Evolutionary conservation across 1,140 invertebrate genomes (phyloP), one percentile per base, ranked within the genome.

Genomic region (Thrips palmi): DNA sequence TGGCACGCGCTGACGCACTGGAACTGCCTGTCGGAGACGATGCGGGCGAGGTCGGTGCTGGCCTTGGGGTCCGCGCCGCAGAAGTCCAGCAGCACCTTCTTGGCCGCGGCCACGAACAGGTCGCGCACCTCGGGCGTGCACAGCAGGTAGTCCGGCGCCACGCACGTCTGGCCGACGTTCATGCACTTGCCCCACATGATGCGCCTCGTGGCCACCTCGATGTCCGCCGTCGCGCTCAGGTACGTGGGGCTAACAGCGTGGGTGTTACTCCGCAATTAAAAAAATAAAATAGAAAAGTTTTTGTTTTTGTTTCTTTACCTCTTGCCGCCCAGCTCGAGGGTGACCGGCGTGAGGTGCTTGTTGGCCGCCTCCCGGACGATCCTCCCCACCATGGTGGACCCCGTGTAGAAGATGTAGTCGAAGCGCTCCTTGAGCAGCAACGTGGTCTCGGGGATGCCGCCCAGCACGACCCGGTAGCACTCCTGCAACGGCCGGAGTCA

Each of bases 331-430:
- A 97, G 60, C 63, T 98, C 93, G 41, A 98, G 60, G 0, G 88
- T 92, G 2, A 82, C 77, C n/a, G 94, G 94, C 0, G 93, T 98
- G 12, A 98, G 63, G 60, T 81, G 56, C 55, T 93, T 81, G 45
- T 82, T 82, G 1, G 92, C 87, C 3, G 91, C 88, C 39, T 72
- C 67, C 53, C 88, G 77, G 2, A 98, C 67, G 39, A 94, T 79
- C 60, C 74, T 80, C n/a, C 86, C 92, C 14, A 97, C 79, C 31
- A 54, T 55, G 0, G 78, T 73, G 21, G 83, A 86, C 1, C 94
- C 94, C 1, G 94, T 99, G 54, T 87, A 99, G 62, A 98, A 92
- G 44, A 99, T 97, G 52, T 94, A 88, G 62, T 99, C 94, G 55
- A 93, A 98, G 51, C 71, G 71, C 52, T 93, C 68, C 45, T 87